phyloP scores from a whole-genome alignment of 1,140 invertebrate species.

The Triops longicaudatus region DNA sequence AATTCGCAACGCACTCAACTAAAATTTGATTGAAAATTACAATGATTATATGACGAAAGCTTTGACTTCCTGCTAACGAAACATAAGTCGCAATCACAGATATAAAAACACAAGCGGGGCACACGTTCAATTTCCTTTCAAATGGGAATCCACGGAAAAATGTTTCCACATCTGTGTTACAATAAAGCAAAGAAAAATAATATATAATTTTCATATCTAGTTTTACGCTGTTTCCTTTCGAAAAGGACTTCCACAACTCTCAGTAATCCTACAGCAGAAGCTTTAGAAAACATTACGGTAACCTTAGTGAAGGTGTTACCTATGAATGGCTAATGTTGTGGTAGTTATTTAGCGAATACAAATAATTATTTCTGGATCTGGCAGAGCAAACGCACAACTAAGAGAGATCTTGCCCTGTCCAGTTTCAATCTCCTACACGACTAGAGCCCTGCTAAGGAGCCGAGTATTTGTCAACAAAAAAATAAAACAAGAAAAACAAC shows the following conservation, averaged over 20 bases:
- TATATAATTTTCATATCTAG: too few species aligned
- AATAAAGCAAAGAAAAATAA: not conserved
- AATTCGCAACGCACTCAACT: not conserved
- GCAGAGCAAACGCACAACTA: not conserved
- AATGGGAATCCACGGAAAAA: not conserved
- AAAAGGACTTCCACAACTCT: not conserved
- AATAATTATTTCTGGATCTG: not conserved
- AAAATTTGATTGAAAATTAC: not conserved
- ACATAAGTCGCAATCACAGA: not conserved
- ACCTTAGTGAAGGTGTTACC: not conserved
- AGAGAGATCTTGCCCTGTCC: not conserved
- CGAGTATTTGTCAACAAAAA: slow-evolving; percentile 12
- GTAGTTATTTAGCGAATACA: not conserved
- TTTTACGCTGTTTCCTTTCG: too few species aligned
- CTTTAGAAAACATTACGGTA: not conserved
- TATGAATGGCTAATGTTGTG: not conserved
- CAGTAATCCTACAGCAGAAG: not conserved
- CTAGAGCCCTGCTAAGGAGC: not conserved
- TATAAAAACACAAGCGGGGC: slow-evolving; percentile 3
- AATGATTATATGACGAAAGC: slow-evolving; percentile 1
- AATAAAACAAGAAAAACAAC: not conserved
- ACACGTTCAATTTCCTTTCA: not conserved
- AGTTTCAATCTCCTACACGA: not conserved
- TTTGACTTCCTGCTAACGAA: not conserved
- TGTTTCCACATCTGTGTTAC: not conserved